Percentiles rank a stretch among this genome's conserved stretches.
Conservation (phyloP, 2,797 vertebrate species). For the Cossypha polioptera region DNA sequence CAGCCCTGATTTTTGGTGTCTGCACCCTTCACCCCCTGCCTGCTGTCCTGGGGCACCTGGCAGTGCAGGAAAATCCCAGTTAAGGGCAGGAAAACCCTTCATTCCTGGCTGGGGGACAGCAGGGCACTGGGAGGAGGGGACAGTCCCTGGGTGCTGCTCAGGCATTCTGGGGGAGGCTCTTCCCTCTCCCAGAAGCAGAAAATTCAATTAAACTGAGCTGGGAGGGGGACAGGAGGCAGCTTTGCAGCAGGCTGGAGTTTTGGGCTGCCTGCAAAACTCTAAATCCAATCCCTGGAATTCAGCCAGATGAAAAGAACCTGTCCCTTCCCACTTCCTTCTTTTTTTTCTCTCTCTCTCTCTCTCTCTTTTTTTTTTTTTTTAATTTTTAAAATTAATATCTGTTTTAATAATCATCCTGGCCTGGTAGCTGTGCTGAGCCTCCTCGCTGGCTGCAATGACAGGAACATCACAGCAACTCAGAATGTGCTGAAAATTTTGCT, state of each 20-base stretch:
- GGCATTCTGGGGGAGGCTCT: conserved; percentile 14
- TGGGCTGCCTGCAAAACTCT: conserved; percentile 39
- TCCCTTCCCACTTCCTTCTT: background rate
- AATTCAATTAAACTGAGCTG: conserved; percentile 45
- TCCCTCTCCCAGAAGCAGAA: background rate
- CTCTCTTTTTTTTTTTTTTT: background rate
- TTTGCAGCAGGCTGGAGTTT: conserved; percentile 53
- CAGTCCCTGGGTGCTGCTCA: background rate
- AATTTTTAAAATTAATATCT: background rate
- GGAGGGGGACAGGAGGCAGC: conserved; percentile 14
- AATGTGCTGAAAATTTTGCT: background rate
- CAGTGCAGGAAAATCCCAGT: background rate
- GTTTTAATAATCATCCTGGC: background rate
- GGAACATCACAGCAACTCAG: background rate
- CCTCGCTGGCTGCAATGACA: background rate
- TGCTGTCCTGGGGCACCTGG: background rate
- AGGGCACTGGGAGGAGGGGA: background rate
- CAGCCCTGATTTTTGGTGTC: background rate
- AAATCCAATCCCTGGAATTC: conserved; percentile 26
- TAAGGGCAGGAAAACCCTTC: background rate
- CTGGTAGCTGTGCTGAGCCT: background rate
- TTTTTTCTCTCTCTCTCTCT: too few relatives aligned
- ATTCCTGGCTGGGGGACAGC: background rate
- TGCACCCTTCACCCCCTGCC: background rate
- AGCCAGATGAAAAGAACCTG: conserved; percentile 34